phyloP scores from a whole-genome alignment of 2,797 vertebrate genomes.

The Rhynchonycteris naso region DNA sequence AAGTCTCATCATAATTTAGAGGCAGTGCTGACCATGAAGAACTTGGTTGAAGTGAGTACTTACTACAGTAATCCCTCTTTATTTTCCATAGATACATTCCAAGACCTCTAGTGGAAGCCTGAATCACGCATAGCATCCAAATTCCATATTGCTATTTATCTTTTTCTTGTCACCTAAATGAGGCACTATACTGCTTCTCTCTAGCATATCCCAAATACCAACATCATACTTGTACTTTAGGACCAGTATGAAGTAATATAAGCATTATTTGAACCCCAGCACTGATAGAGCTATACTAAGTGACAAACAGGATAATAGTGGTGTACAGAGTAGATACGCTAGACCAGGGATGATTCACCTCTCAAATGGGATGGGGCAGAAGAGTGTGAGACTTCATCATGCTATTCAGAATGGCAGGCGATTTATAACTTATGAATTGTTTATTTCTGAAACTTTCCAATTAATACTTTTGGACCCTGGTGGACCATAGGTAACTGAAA shows the following conservation, averaged over 20 bases:
- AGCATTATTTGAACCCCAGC: background rate
- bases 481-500: background rate
- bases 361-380: too few relatives aligned
- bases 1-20: conserved; percentile 27
- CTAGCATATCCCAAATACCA: background rate
- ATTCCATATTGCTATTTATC: background rate
- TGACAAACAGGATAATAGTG: background rate
- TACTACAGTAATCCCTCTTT: background rate
- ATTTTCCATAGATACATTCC: background rate
- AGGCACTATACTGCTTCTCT: background rate
- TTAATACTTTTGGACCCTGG: background rate
- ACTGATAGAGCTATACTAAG: background rate
- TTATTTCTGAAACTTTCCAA: background rate
- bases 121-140: background rate
- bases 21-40: background rate
- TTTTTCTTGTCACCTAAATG: background rate
- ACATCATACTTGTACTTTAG: background rate
- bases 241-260: background rate
- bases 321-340: background rate
- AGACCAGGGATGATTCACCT: background rate
- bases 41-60: background rate
- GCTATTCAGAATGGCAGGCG: background rate
- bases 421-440: background rate
- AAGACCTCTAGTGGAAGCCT: background rate
- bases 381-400: background rate